Evolutionary conservation across 1,140 invertebrate genomes (phyloP).

Genomic region (Alviniconcha marisindica): DNA sequence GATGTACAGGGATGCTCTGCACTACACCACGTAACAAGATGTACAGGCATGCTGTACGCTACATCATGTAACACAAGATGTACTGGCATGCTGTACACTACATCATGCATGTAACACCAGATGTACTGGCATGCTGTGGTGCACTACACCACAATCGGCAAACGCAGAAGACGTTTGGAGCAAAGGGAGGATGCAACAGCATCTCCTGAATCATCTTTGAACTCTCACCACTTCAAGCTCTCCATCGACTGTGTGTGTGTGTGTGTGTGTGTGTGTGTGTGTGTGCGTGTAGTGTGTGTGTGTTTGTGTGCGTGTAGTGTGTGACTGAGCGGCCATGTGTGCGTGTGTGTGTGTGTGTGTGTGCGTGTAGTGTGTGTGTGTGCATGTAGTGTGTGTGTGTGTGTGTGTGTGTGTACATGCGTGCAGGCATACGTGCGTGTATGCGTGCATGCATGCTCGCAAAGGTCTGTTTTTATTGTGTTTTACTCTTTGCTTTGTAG

Average conservation of each 20-base stretch:
- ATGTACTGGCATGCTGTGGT: no score
- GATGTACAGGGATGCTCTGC: no score
- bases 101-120: constrained; percentile 89
- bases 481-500: no score
- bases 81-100: constrained; percentile 58
- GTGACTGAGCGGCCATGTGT: background rate
- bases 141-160: constrained; percentile 83
- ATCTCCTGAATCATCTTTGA: no score
- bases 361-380: no score
- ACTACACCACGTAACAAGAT: constrained; percentile 87
- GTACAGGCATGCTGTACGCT: background rate
- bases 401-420: background rate
- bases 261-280: background rate
- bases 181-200: background rate
- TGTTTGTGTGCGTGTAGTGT: no score
- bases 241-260: background rate
- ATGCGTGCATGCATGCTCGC: no score
- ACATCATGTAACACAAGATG: no score
- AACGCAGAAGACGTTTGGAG: background rate
- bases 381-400: no score
- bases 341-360: constrained; percentile 16
- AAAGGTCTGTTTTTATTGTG: no score
- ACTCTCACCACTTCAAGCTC: no score
- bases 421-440: background rate
- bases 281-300: no score